Conservation (phyloP, 2,888 invertebrate species). For the Odontocolon sp. region DNA sequence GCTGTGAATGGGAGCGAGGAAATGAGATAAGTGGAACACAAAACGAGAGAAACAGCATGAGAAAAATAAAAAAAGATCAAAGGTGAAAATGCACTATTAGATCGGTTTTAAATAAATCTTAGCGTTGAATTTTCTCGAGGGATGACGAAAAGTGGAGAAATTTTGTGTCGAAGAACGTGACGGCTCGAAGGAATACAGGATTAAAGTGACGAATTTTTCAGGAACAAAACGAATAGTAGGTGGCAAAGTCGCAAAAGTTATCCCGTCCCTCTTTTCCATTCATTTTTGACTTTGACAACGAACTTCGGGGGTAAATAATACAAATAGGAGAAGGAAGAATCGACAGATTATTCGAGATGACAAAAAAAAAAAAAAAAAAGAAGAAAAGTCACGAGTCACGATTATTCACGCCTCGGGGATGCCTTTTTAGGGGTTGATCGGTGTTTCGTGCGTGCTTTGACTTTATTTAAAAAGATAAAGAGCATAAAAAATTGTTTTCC, state of each 20-base stretch:
- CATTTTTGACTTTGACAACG: constrained; percentile 48
- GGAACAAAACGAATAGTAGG: constrained; percentile 16
- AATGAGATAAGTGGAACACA: constrained; percentile 70
- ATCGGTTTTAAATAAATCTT: constrained; percentile 29
- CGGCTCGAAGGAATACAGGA: constrained; percentile 57
- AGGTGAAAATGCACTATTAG: constrained; percentile 26
- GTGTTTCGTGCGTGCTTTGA: background rate
- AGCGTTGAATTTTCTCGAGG: constrained; percentile 3
- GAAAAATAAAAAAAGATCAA: constrained; percentile 23
- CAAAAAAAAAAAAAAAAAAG: background rate
- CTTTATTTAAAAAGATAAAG: constrained; percentile 30
- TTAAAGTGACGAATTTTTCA: constrained; percentile 48
- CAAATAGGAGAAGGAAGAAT: constrained; percentile 17
- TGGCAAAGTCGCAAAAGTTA: constrained; percentile 6
- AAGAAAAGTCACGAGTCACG: background rate
- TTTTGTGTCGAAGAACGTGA: constrained; percentile 59
- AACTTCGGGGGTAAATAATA: constrained; percentile 32
- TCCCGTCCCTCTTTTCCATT: no score
- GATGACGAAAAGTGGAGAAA: constrained; percentile 15
- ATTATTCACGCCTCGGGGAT: constrained; percentile 4
- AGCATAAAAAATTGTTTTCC: background rate
- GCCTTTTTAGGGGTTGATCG: background rate
- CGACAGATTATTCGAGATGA: constrained; percentile 27
- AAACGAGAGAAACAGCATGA: constrained; percentile 34
- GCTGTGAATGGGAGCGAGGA: constrained; percentile 68